Evolutionary conservation across 92 coral and sea anemone species (phyloP).

Genomic region (Ricordea florida): DNA sequence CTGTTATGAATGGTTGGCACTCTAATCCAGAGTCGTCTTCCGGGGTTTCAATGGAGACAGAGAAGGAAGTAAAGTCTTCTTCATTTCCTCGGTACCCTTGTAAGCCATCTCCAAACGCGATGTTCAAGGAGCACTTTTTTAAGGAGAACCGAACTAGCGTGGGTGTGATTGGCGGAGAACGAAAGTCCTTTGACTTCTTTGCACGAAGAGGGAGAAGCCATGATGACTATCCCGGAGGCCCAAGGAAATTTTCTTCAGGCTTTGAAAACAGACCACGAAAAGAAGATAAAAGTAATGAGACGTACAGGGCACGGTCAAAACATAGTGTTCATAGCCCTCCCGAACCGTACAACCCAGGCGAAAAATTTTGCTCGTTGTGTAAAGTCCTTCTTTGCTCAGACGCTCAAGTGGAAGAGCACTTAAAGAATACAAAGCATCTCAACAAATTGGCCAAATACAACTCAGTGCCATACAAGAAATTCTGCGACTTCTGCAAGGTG

Average conservation of each 20-base stretch:
- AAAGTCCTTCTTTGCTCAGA: slow-evolving; percentile 68
- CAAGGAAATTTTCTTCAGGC: background rate
- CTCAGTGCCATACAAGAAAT: slow-evolving; percentile 71
- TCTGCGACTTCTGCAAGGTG: slow-evolving; percentile 85
- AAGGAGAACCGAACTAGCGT: slow-evolving; percentile 8
- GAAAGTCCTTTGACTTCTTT: slow-evolving; percentile 17
- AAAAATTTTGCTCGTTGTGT: slow-evolving; percentile 74
- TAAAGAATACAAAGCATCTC: slow-evolving; percentile 85
- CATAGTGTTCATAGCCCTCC: background rate
- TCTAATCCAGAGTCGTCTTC: no score
- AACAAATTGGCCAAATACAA: slow-evolving; percentile 81
- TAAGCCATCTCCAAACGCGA: slow-evolving; percentile 16
- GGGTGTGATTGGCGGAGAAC: slow-evolving; percentile 82
- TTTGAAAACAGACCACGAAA: background rate
- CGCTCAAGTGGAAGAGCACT: slow-evolving; percentile 84
- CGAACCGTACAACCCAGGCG: background rate
- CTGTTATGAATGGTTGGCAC: no score
- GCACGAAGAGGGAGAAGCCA: slow-evolving; percentile 18
- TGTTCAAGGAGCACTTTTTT: background rate
- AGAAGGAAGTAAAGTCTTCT: background rate
- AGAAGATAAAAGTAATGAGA: background rate
- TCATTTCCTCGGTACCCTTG: background rate
- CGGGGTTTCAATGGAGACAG: no score
- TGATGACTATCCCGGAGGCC: background rate
- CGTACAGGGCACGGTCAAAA: background rate